Percentiles rank a stretch among this genome's conserved stretches.
Conservation (phyloP, 2,888 invertebrate species). For the Aleiodes leptofemur region DNA sequence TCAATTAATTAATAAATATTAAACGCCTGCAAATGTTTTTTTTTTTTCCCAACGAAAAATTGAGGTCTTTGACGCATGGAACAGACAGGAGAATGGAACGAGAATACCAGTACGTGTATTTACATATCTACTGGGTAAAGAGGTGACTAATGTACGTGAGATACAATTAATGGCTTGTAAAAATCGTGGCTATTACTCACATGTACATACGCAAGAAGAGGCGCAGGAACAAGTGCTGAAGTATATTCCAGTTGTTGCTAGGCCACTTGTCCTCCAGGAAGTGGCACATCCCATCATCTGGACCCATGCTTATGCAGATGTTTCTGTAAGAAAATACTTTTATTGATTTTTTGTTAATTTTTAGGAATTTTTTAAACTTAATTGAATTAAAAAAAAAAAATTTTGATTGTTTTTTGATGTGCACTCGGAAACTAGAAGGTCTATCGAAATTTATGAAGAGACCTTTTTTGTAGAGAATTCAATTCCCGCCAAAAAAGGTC, state of each 20-base stretch:
- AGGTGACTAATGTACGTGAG: constrained; percentile 92
- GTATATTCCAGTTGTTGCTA: constrained; percentile 95
- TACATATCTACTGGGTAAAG: constrained; percentile 95
- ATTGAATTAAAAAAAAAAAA: too few species aligned
- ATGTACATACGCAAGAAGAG: constrained; percentile 96
- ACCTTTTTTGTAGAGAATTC: too few species aligned
- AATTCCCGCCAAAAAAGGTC: too few species aligned
- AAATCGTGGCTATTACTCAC: constrained; percentile 96
- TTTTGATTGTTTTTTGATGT: too few species aligned
- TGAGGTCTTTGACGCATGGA: constrained; percentile 86
- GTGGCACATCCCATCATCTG: constrained; percentile 90
- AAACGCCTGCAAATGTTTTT: neutral
- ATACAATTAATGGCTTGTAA: constrained; percentile 96
- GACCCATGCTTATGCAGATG: constrained; percentile 95
- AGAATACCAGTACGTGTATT: constrained; percentile 93
- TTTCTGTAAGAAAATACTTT: constrained; percentile 79
- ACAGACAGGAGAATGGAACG: constrained; percentile 83
- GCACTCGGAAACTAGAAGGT: too few species aligned
- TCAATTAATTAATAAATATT: neutral
- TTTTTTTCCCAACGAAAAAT: constrained; percentile 25
- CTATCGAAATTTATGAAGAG: too few species aligned
- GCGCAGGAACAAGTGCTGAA: constrained; percentile 97
- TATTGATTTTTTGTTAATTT: too few species aligned
- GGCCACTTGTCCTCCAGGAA: constrained; percentile 86
- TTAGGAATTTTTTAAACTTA: too few species aligned